Conservation (phyloP, 2,113 vertebrate species). For the Pituophis catenifer region DNA sequence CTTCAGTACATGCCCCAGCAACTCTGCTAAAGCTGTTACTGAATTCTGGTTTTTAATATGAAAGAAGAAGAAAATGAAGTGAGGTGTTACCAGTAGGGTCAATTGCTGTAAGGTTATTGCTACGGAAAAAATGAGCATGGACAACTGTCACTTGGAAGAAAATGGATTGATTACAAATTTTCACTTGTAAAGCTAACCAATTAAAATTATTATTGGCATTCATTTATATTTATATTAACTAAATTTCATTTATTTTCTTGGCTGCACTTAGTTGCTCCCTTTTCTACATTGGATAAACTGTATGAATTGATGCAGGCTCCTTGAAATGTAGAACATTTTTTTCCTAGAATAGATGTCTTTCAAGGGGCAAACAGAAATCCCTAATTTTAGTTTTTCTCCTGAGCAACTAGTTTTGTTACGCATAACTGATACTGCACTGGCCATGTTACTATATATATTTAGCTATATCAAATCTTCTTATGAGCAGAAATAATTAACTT, state of each 20-base stretch:
- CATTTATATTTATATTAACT: neutral
- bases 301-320: neutral
- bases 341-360: neutral
- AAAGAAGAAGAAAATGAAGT: neutral
- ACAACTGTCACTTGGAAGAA: neutral
- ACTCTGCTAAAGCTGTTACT: neutral
- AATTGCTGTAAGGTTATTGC: neutral
- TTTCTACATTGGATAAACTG: neutral
- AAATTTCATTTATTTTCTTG: neutral
- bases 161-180: neutral
- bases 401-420: constrained; percentile 16
- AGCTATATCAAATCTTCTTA: neutral
- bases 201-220: neutral
- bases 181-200: neutral
- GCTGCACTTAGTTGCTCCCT: neutral
- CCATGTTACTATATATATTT: constrained; percentile 5
- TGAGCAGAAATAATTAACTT: constrained; percentile 5
- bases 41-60: neutral
- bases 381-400: neutral
- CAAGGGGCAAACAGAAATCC: neutral
- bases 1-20: neutral
- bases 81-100: neutral
- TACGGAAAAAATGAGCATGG: neutral
- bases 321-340: neutral
- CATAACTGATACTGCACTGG: constrained; percentile 16